Conservation (phyloP, 2,888 invertebrate genomes). For the Chrysodeixis includens region DNA sequence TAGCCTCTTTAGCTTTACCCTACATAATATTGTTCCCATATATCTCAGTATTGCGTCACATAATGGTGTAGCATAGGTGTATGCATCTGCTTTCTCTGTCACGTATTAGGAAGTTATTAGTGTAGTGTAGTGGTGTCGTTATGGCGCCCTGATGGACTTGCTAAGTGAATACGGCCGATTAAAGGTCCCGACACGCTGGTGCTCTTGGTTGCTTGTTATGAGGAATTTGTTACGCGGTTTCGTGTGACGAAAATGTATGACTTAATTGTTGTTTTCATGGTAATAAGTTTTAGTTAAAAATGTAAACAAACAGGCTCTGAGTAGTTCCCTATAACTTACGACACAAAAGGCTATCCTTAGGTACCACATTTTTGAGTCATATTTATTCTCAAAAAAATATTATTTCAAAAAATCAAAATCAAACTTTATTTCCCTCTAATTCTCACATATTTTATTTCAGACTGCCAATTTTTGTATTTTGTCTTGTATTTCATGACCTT, state of each 20-base stretch:
- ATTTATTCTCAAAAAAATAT: too few relatives aligned
- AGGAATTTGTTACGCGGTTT: background rate
- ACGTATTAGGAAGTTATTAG: constrained; percentile 72
- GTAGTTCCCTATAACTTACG: too few relatives aligned
- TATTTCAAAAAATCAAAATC: too few relatives aligned
- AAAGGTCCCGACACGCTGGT: constrained; percentile 27
- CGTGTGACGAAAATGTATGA: background rate
- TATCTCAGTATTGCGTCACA: constrained; percentile 53
- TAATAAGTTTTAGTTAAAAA: background rate
- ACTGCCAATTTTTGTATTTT: too few relatives aligned
- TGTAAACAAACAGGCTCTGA: too few relatives aligned
- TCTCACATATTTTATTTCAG: too few relatives aligned
- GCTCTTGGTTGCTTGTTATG: background rate
- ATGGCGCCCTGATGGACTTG: constrained; percentile 59
- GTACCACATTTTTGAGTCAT: too few relatives aligned
- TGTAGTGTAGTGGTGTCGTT: constrained; percentile 51
- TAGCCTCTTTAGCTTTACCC: background rate
- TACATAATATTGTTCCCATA: constrained; percentile 9
- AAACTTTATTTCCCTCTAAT: too few relatives aligned
- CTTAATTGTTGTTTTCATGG: background rate
- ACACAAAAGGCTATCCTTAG: too few relatives aligned
- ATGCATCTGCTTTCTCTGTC: constrained; percentile 68
- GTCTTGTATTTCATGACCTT: too few relatives aligned
- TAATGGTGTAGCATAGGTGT: constrained; percentile 39
- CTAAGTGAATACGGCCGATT: constrained; percentile 65